A percentile compares a stretch with the other conserved stretches of the same genome.
Evolutionary conservation across 2,888 invertebrate species (phyloP).

Genomic region (Lasioglossum lativentre): DNA sequence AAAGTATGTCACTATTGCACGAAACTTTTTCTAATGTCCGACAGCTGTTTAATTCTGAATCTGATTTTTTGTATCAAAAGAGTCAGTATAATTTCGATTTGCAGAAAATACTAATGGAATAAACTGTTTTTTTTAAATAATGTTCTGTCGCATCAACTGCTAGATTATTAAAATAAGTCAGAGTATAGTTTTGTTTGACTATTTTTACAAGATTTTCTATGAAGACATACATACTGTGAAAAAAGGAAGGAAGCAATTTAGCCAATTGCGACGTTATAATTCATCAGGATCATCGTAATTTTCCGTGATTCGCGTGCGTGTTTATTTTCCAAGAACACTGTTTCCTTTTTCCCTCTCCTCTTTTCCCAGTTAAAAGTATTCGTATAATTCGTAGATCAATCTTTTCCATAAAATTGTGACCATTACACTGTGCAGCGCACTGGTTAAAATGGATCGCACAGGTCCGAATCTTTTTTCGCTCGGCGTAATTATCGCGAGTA

Average conservation of each 20-base stretch:
- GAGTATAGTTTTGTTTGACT: neutral
- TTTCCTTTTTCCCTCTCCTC: neutral
- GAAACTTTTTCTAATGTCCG: no score
- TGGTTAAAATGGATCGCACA: neutral
- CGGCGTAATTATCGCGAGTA: neutral
- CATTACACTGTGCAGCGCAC: neutral
- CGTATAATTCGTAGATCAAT: neutral
- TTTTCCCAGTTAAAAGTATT: neutral
- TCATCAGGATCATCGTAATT: conserved; percentile 20
- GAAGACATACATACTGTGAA: neutral
- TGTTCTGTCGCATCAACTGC: no score
- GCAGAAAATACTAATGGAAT: neutral
- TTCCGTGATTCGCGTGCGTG: conserved; percentile 13
- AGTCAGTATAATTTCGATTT: neutral
- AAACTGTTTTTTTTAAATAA: neutral
- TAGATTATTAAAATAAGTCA: no score
- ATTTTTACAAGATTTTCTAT: neutral
- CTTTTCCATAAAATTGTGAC: neutral
- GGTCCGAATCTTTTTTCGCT: neutral
- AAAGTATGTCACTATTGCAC: no score
- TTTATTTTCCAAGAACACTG: conserved; percentile 32
- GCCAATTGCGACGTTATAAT: neutral
- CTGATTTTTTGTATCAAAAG: neutral
- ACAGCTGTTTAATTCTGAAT: neutral
- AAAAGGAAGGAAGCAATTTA: conserved; percentile 42